phyloP scores from a whole-genome alignment of 2,797 vertebrate species.

The Sebastes paucispinis region DNA sequence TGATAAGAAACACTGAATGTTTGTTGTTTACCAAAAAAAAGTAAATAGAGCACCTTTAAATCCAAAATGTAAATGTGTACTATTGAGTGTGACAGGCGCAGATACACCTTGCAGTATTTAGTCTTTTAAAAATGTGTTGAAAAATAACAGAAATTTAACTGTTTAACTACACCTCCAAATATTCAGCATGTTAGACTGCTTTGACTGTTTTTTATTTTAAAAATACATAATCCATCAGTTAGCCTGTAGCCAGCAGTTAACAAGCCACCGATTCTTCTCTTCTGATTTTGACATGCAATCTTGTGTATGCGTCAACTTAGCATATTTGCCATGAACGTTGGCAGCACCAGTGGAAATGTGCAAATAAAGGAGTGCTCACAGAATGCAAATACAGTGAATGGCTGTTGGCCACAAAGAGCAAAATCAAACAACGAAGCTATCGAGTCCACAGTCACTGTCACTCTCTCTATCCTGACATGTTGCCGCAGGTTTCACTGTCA shows the following conservation, averaged over 20 bases:
- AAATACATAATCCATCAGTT: neutral
- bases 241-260: neutral
- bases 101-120: no score
- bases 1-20: neutral
- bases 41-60: neutral
- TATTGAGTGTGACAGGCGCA: no score
- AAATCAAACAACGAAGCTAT: neutral
- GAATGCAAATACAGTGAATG: conserved; percentile 17
- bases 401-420: neutral
- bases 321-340: neutral
- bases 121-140: no score
- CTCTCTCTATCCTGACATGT: neutral
- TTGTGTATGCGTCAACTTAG: neutral
- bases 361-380: conserved; percentile 17
- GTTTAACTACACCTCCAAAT: neutral
- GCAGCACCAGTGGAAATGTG: conserved; percentile 33
- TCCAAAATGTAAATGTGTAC: neutral
- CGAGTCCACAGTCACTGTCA: neutral
- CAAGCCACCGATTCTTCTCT: neutral
- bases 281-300: neutral
- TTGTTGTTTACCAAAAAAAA: neutral
- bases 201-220: neutral
- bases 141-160: neutral
- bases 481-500: neutral
- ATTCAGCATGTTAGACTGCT: neutral